Evolutionary conservation across 2,113 vertebrate species (phyloP), one percentile per base, ranked within the genome.

Genomic region (Gymnarchus niloticus): DNA sequence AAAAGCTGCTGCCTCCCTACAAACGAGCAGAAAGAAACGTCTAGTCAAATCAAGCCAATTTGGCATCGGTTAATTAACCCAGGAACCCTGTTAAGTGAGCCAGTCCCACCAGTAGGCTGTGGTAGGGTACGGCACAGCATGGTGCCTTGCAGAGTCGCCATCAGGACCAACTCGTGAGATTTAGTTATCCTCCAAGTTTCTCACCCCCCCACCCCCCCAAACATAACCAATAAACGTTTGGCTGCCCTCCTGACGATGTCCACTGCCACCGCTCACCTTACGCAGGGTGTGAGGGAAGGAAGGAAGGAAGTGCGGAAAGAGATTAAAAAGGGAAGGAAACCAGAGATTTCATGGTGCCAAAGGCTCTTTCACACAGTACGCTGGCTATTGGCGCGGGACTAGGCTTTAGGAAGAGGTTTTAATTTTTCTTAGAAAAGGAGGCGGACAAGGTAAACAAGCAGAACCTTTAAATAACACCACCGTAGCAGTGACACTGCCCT

Each of bases 291-390:
- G 86, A 85, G 78, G 59, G 86, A 87, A 90, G 92, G 90, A 92
- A 93, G 93, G 93, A 93, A 51, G 88, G 88, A 95, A 92, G 92
- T 92, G 93, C 91, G 92, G 90, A 94, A 95, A 95, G 95, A 95
- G 95, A 94, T 82, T 82, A 95, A 95, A 94, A 91, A 87, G 90
- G 93, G 94, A 94, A 94, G 95, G 94, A 95, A 95, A 90, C 86
- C 83, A 90, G 89, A 84, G 91, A 89, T 92, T 92, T 92, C 91
- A 88, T 85, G 56, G 89, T 90, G 95, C 94, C 89, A 92, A 92
- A 92, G 28, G 87, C 90, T 92, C 85, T 89, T 94, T 95, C 93
- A 93, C 92, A 94, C 88, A 90, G 89, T 90, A 89, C 86, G 87
- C 41, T 33, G 65, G 5, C 54, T 6, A 61, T 73, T 41, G 81